Evolutionary conservation across 2,888 invertebrate species (phyloP).

Genomic region (Phengaris alcon): DNA sequence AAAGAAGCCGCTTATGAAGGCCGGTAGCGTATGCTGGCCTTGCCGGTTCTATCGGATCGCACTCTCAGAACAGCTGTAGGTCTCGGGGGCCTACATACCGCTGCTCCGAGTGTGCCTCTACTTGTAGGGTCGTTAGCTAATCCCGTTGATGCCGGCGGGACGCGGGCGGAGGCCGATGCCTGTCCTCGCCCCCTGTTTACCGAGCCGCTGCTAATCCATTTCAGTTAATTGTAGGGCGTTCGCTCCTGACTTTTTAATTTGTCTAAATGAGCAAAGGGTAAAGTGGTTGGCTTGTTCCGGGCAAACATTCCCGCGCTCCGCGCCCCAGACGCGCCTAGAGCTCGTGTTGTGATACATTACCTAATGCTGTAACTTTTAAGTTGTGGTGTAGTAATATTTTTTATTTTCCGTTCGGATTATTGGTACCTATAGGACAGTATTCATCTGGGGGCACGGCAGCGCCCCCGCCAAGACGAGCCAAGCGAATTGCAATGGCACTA

Average conservation of each 20-base stretch:
- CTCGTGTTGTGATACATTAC: no score
- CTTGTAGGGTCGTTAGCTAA: not conserved
- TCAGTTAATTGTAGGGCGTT: constrained; percentile 14
- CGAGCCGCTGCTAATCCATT: constrained; percentile 32
- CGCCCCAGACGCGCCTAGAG: no score
- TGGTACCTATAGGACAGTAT: no score
- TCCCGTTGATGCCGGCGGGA: constrained; percentile 24
- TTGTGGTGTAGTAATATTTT: no score
- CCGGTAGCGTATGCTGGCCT: no score
- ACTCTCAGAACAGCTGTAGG: not conserved
- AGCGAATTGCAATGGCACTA: no score
- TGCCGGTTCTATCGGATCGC: no score
- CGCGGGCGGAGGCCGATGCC: constrained; percentile 28
- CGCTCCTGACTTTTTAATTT: constrained; percentile 30
- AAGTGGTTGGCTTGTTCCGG: not conserved
- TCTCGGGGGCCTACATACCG: not conserved
- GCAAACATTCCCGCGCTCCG: constrained; percentile 3
- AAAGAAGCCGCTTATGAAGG: no score
- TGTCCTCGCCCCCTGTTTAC: constrained; percentile 31
- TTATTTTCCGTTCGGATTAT: no score
- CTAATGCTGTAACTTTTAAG: no score
- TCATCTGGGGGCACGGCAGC: no score
- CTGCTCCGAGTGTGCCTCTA: not conserved
- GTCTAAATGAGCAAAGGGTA: constrained; percentile 27
- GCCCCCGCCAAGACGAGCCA: no score